Evolutionary conservation across 2,797 vertebrate genomes (phyloP), one percentile per base, ranked within the genome.

Genomic region (Dallia pectoralis): DNA sequence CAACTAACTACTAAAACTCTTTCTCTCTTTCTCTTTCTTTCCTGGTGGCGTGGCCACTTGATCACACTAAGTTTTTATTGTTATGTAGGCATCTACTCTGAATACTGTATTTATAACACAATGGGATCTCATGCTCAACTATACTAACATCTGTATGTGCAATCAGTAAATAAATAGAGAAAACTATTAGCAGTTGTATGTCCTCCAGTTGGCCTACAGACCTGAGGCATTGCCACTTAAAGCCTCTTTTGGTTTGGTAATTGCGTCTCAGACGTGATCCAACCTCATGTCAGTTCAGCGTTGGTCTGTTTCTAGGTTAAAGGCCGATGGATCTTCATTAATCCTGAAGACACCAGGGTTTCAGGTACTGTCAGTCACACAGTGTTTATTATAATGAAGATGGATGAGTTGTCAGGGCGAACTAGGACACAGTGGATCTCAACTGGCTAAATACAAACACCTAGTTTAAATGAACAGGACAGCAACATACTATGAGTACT

Each of bases 381-480:
- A 36, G 77, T 71, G 81, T 79, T 84, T 70, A 36, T 64, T 9
- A 84, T 92, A 93, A 93, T 91, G 91, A 89, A 90, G 91, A 93
- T 81, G 82, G 85, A 93, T 89, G 87, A 85, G 87, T 82, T 77
- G 87, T 84, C 87, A 71, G 85, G 79, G 80, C 85, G 85, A 87
- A 86, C 88, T 86, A 89, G 85, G 83, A 82, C 81, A 82, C 83
- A 82, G 86, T 86, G 86, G 89, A 88, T 87, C 84, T 78, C 82
- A 83, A 86, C 90, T 90, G 56, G 87, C 84, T 79, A 74, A 74
- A 81, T 82, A 84, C 89, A 89, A 81, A 88, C 87, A 84, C 85
- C 81, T 86, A 66, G 78, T 75, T 22, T 71, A 77, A 75, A 79
- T 84, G 87, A 87, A 83, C 25, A 62, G 27, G 27, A 62, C 25